Conservation (phyloP, 35 echinoderm and acorn worm species). For the Ophiothrix spiculata region DNA sequence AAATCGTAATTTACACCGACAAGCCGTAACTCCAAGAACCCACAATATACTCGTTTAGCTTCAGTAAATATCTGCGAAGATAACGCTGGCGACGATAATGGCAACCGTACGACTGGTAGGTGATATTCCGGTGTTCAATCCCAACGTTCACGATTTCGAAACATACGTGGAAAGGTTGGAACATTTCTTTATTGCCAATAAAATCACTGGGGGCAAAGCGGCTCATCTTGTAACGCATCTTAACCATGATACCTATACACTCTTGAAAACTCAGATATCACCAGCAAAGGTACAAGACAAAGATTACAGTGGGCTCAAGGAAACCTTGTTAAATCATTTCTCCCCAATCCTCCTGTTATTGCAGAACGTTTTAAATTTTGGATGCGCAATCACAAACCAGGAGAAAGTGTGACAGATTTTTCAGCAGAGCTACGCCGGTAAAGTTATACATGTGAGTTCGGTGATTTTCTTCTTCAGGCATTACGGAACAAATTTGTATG, state of each 20-base stretch:
- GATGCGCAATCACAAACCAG: not conserved
- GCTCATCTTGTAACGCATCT: not conserved
- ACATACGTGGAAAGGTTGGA: not conserved
- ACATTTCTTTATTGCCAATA: not conserved
- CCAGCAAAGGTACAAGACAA: not conserved
- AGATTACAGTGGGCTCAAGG: not conserved
- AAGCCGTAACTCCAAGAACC: too few species aligned
- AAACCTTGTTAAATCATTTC: not conserved
- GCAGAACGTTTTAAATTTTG: not conserved
- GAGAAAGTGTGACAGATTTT: not conserved
- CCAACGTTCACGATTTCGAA: not conserved
- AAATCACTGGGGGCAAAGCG: not conserved
- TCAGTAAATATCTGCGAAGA: not conserved
- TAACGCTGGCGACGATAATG: not conserved
- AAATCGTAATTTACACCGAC: too few species aligned
- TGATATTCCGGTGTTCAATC: not conserved
- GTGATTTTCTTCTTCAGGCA: constrained; percentile 23
- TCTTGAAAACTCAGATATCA: not conserved
- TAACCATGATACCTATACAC: not conserved
- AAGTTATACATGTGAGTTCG: constrained; percentile 20
- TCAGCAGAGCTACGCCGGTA: not conserved
- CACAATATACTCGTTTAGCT: too few species aligned
- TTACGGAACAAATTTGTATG: constrained; percentile 24
- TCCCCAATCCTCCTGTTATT: not conserved
- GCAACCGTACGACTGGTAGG: not conserved